These are phyloP conservation scores for Antidorcas marsupialis DNA, from an alignment of 2,113 vertebrate genomes.

Conservation along the genomic window DNA sequence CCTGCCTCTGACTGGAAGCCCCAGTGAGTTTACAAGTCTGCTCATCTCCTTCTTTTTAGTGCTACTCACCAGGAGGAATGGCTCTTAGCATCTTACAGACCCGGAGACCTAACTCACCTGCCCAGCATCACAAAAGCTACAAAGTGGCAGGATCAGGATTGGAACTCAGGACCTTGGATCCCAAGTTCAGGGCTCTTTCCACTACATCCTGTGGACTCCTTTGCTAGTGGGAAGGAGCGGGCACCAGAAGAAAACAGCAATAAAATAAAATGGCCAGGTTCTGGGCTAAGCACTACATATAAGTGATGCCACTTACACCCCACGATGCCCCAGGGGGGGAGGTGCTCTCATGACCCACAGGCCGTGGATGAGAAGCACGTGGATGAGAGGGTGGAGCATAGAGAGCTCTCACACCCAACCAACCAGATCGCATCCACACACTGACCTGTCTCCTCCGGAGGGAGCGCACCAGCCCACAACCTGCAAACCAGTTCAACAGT, in stretches of 20 bases:
- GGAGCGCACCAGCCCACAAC: neutral
- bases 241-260: neutral
- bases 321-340: neutral
- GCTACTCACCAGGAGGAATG: neutral
- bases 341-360: neutral
- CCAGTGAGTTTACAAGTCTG: fast-evolving
- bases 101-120: neutral
- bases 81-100: neutral
- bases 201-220: neutral
- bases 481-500: neutral
- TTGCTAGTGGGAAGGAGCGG: neutral
- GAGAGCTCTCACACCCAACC: neutral
- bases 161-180: neutral
- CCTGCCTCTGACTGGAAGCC: neutral
- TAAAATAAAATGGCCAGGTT: neutral
- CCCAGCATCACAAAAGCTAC: neutral
- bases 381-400: neutral
- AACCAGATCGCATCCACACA: neutral
- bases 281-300: neutral
- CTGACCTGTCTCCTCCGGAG: neutral
- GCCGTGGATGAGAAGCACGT: neutral
- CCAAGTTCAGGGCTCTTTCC: neutral
- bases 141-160: neutral
- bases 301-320: neutral
- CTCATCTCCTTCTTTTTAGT: neutral